Base-by-base conservation (phyloP, 1,140 invertebrate genomes). In the Odontomachus brunneus region DNA sequence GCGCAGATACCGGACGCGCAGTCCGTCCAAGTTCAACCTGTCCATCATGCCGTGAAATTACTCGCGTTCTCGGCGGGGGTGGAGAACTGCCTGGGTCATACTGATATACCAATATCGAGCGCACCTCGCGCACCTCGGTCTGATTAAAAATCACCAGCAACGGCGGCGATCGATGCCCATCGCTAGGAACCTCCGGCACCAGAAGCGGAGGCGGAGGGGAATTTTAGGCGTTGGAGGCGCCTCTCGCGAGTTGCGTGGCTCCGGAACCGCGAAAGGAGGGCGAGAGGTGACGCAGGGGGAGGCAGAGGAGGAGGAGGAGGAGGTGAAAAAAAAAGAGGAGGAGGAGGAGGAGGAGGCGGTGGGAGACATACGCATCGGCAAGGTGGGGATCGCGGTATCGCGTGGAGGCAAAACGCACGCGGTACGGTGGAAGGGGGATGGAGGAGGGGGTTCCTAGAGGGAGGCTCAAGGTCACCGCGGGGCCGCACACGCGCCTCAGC, bases 391-490 rank as follows among this genome's bases (percentile, higher is more conserved):
- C 73, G 82, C 44, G 82, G 67, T 71, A 88, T 75, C 53, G 71
- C 63, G 69, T 67, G 65, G 24, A 53, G 72, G 59, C 14, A 81
- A 72, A 66, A 60, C 63, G 76, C 26, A 67, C 62, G 51, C 19
- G 51, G 76, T 59, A 48, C 71, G 55, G 67, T 53, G 51, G 62
- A 84, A 29, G 62, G 74, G 72, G 81, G 60, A 63, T 73, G 29
- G 62, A 78, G 66, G 22, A 60, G 55, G 74, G 69, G 80, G 66
- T 74, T 88, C 72, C 67, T 75, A 87, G 75, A 80, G 75, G 89
- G 86, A 85, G 90, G 85, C 90, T 92, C 93, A 93, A 93, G 92
- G 93, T 93, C 92, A 92, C 88, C 83, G 82, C 86, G 90, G 90
- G 87, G 91, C 89, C 91, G 92, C 92, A 93, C 92, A 91, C 93